These are phyloP conservation scores for Phyto melanocephala DNA, from an alignment of 2,888 invertebrate genomes.

Conservation along the genomic window DNA sequence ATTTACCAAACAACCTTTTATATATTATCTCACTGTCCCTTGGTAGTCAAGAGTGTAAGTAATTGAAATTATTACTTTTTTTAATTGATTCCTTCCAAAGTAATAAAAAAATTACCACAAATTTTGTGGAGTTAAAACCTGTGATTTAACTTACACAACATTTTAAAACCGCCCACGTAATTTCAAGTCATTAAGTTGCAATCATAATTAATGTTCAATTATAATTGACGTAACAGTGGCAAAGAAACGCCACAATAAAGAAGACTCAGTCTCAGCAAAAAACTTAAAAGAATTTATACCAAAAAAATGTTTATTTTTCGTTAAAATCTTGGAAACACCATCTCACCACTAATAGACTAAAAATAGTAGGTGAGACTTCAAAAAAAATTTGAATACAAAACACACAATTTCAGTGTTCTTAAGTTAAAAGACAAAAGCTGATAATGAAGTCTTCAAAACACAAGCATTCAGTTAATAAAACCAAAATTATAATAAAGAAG, in stretches of 20 bases:
- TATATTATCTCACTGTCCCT: too few relatives aligned
- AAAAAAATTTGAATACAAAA: background rate
- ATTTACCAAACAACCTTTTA: too few relatives aligned
- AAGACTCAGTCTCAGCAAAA: slow-evolving; percentile 2
- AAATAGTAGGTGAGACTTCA: background rate
- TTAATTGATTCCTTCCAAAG: too few relatives aligned
- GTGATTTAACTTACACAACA: too few relatives aligned
- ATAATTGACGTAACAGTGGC: slow-evolving; percentile 43
- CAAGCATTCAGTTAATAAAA: background rate
- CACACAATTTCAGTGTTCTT: slow-evolving; percentile 21
- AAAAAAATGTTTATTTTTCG: background rate
- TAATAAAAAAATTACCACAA: too few relatives aligned
- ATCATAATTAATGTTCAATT: slow-evolving; percentile 30
- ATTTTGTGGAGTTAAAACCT: too few relatives aligned
- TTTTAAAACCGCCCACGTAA: background rate
- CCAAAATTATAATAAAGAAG: background rate
- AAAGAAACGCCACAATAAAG: slow-evolving; percentile 18
- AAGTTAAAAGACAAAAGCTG: background rate
- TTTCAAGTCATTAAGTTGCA: background rate
- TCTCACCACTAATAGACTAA: background rate
- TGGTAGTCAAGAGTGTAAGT: too few relatives aligned
- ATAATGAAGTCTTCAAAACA: slow-evolving; percentile 1
- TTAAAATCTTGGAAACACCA: background rate
- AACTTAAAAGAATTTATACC: background rate
- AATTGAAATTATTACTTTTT: too few relatives aligned